Base-by-base conservation (phyloP, 2,888 invertebrate species). In the Iphiclides podalirius region DNA sequence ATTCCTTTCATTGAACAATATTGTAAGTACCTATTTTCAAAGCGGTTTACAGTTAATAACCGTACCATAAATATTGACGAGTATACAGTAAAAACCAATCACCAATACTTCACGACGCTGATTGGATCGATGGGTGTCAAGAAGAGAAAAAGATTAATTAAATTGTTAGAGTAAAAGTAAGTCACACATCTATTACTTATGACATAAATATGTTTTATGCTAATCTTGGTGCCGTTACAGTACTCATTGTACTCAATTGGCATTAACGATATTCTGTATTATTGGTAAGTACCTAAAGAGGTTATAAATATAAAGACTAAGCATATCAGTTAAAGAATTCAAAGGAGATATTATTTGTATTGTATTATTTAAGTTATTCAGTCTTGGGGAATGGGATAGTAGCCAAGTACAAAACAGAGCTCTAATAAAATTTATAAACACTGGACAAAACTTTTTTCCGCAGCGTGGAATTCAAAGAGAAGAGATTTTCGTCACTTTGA, bases 51-150 rank as follows among this genome's bases (percentile, higher is more conserved):
- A 50, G 54, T 52, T 53, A 52, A 52, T 31, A 42, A 33, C n/a
- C 37, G 43, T 44, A 4, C 34, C 28, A 40, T 37, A 48, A 47
- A 48, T 45, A 39, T 48, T 39, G 26, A 14, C 23, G 44, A 15
- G 20, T 13, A 33, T 17, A 28, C 41, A 45, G 56, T 55, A 55
- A 52, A 20, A 55, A 60, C 55, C 53, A 55, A 60, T 63, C 53
- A 55, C 54, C 59, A 53, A 57, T 39, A 31, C 3, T 43, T 42
- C 50, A 46, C 4, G 13, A 9, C 57, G 40, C 52, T n/a, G 23
- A 40, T 45, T 33, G 39, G 17, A 35, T 36, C 28, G 14, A 28
- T 20, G 2, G 44, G 23, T 16, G 14, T 31, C 15, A 43, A n/a
- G 1, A 13, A 11, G 15, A 15, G 33, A 37, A 42, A 31, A 31